Percentiles rank a stretch among this genome's conserved stretches.
Evolutionary conservation across 2,113 vertebrate genomes (phyloP).

Genomic region (Tachycineta bicolor): DNA sequence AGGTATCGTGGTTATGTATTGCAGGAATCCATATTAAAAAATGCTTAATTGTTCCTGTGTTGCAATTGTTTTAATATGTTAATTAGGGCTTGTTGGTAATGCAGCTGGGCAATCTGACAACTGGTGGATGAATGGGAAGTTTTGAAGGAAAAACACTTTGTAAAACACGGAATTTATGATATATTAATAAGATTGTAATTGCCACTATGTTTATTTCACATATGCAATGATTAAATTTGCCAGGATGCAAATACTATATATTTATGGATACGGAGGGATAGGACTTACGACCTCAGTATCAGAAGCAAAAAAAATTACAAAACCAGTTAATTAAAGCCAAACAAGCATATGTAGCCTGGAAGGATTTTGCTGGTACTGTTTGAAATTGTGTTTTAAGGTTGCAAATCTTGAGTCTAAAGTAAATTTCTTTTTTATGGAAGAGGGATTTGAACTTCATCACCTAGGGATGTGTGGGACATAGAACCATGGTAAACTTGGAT

Average conservation of each 20-base stretch:
- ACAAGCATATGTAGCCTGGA: background rate
- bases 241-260: background rate
- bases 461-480: background rate
- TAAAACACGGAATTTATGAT: background rate
- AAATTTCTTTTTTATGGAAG: background rate
- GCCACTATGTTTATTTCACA: background rate
- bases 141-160: background rate
- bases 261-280: background rate
- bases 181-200: background rate
- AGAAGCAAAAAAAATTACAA: background rate
- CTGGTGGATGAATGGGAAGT: background rate
- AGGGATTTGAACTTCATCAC: background rate
- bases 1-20: background rate
- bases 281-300: background rate
- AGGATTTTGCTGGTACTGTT: background rate
- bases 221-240: background rate
- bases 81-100: background rate
- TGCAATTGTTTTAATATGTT: background rate
- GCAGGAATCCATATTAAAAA: background rate
- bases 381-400: background rate
- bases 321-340: background rate
- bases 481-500: constrained; percentile 14
- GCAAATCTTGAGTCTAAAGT: background rate
- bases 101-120: background rate
- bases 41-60: background rate